Base-by-base conservation (phyloP, 2,113 vertebrate species). In the Plestiodon gilberti region DNA sequence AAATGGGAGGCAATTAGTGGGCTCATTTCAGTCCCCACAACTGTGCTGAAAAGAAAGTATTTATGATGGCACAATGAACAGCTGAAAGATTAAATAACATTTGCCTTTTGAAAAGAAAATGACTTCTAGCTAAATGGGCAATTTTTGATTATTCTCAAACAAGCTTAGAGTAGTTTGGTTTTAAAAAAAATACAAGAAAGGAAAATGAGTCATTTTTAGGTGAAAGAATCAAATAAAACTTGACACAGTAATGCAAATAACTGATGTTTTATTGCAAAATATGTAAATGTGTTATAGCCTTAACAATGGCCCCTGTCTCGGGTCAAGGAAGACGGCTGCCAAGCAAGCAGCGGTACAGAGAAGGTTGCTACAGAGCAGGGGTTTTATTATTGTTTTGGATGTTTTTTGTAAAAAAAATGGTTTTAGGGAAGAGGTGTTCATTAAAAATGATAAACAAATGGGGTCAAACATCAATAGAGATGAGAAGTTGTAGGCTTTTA, bases 81-180 rank as follows among this genome's bases (percentile, higher is more conserved):
- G 99, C 99, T 99, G 99, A 99, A 99, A 99, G 99, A 99, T 99
- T 99, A 99, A 99, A 99, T 99, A 99, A 99, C 99, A 98, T 99
- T 99, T 99, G 98, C 98, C 98, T 99, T 99, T 99, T 99, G 98
- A 99, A 99, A 99, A 98, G 98, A 99, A 99, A 99, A 99, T 99
- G 98, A 99, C 99, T 99, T 99, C 98, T 99, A 98, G 98, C 98
- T 99, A 99, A 99, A 99, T 99, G 98, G 98, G 98, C 98, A 98
- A 99, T 99, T 99, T 99, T 98, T 99, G 98, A 99, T 99, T 98
- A 99, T 98, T 99, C 98, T 99, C 98, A 99, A 99, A 99, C 98
- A 98, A 98, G 98, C 98, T 98, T 98, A 98, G 98, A 99, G 98
- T 98, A 98, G 97, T 98, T 97, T 97, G 97, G 98, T 98, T 98